Evolutionary conservation across 2,888 invertebrate genomes (phyloP).

Genomic region (Leptopterna dolabrata): DNA sequence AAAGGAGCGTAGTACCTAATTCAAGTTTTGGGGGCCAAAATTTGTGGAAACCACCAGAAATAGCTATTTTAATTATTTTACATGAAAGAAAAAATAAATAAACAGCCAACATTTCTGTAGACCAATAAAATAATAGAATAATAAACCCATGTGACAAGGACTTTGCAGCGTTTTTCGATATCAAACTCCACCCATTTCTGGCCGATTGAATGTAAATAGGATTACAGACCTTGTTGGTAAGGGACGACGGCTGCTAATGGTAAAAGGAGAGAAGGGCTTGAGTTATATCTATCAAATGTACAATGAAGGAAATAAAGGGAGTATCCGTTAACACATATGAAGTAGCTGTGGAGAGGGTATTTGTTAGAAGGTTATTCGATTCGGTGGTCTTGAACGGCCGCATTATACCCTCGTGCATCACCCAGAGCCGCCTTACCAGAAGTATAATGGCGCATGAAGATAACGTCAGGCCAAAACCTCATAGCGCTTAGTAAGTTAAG

Average conservation of each 20-base stretch:
- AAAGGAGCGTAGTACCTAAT: too few species aligned
- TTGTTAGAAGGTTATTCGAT: background rate
- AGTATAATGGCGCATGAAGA: conserved; percentile 7
- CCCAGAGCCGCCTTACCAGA: background rate
- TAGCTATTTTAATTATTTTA: too few species aligned
- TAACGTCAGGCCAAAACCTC: background rate
- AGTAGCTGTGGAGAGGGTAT: background rate
- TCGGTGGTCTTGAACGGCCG: background rate
- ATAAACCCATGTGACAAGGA: too few species aligned
- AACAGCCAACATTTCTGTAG: too few species aligned
- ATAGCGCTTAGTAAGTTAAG: background rate
- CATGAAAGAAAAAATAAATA: too few species aligned
- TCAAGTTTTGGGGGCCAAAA: too few species aligned
- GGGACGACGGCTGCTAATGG: background rate
- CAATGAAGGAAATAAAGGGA: too few species aligned
- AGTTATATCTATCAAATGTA: too few species aligned
- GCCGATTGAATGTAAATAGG: background rate
- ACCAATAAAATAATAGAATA: too few species aligned
- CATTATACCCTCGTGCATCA: background rate
- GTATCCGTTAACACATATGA: too few species aligned
- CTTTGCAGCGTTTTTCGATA: background rate
- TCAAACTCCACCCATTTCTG: background rate
- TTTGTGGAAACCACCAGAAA: too few species aligned
- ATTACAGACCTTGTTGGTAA: background rate
- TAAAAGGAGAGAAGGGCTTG: too few species aligned